Percentiles rank a stretch among this genome's conserved stretches.
These are phyloP conservation scores for Dufourea novaeangliae DNA, from an alignment of 1,140 invertebrate species.

Conservation along the genomic window DNA sequence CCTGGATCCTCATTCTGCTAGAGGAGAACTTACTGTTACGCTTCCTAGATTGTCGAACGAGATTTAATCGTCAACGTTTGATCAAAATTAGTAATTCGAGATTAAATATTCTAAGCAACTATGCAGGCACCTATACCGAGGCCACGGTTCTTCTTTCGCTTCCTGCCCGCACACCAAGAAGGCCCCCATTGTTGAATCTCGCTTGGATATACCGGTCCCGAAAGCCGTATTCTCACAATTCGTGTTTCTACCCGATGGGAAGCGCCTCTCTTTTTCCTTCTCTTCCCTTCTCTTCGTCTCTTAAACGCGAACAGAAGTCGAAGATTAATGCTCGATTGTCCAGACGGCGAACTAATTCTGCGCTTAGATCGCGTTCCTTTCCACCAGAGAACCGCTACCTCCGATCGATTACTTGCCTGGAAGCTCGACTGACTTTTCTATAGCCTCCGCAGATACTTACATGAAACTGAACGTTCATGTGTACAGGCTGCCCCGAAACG, in stretches of 20 bases:
- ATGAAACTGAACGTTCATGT: not conserved
- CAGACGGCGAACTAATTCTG: conserved; percentile 37
- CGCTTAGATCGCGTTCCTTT: conserved; percentile 21
- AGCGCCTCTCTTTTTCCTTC: not conserved
- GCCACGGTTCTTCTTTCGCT: not conserved
- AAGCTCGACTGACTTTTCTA: not conserved
- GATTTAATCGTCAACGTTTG: no score
- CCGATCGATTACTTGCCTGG: conserved; percentile 10
- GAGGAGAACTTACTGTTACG: no score
- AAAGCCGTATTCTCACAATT: not conserved
- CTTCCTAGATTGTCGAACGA: no score
- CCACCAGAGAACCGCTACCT: conserved; percentile 14
- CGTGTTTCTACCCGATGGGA: not conserved
- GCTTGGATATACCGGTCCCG: not conserved
- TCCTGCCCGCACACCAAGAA: not conserved
- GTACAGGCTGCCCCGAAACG: no score
- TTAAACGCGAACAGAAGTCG: conserved; percentile 13
- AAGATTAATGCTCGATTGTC: conserved; percentile 64
- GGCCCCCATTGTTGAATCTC: not conserved
- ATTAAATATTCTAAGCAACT: no score
- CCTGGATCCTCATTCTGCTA: no score
- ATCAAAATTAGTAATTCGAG: no score
- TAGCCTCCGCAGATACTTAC: not conserved
- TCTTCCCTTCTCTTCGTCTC: not conserved
- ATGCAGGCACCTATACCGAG: no score